Percentiles rank a stretch among this genome's conserved stretches.
phyloP scores from a whole-genome alignment of 2,888 invertebrate genomes.

The Melanostoma mellinum region DNA sequence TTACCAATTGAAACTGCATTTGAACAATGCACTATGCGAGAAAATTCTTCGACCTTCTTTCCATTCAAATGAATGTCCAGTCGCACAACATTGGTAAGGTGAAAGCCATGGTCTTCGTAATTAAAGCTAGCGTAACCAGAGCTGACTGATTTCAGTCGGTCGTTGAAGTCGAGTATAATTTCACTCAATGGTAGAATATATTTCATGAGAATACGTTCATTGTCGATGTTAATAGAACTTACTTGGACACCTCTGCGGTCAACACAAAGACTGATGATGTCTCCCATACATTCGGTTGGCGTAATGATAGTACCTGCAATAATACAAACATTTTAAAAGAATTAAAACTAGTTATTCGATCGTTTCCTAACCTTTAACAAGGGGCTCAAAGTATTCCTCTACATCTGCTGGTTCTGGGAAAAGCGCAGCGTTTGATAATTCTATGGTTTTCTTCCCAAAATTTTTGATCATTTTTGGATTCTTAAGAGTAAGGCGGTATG shows the following conservation, averaged over 20 bases:
- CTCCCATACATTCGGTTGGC: slow-evolving; percentile 89
- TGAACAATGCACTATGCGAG: slow-evolving; percentile 89
- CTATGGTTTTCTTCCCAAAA: slow-evolving; percentile 84
- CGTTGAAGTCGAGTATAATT: slow-evolving; percentile 97
- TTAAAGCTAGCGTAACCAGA: slow-evolving; percentile 98
- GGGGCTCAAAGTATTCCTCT: slow-evolving; percentile 91
- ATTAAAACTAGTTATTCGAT: too few species aligned
- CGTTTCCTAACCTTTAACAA: slow-evolving; percentile 86
- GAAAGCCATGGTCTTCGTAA: slow-evolving; percentile 94
- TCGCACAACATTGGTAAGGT: slow-evolving; percentile 89
- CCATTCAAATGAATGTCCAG: slow-evolving; percentile 90
- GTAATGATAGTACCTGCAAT: slow-evolving; percentile 91
- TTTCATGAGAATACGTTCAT: slow-evolving; percentile 90
- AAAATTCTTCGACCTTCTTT: slow-evolving; percentile 90
- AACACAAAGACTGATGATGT: slow-evolving; percentile 88
- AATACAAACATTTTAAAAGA: neutral
- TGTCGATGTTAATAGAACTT: slow-evolving; percentile 90
- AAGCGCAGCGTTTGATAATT: slow-evolving; percentile 89
- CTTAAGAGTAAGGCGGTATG: slow-evolving; percentile 89
- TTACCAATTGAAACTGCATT: slow-evolving; percentile 86
- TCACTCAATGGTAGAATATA: slow-evolving; percentile 95
- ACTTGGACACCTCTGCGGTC: slow-evolving; percentile 87
- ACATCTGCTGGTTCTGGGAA: slow-evolving; percentile 88
- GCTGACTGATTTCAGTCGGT: slow-evolving; percentile 92
- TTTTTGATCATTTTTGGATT: slow-evolving; percentile 88